phyloP scores from a whole-genome alignment of 2,113 vertebrate species.

The Myrmophylax atrothorax region DNA sequence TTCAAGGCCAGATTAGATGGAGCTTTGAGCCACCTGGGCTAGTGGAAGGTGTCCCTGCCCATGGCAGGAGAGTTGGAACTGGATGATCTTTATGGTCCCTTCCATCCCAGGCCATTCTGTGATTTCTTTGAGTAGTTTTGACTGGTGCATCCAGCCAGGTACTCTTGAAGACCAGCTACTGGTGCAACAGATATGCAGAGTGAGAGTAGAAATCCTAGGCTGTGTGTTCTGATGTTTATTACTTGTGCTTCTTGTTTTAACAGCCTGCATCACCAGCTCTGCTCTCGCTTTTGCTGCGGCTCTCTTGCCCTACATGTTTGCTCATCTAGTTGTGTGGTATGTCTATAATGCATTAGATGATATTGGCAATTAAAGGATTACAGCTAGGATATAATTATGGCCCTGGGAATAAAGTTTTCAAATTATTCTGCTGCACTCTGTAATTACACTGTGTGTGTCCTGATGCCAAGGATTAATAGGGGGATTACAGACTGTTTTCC shows the following conservation, averaged over 20 bases:
- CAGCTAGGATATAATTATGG: constrained; percentile 54
- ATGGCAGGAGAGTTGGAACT: not conserved
- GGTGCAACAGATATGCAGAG: not conserved
- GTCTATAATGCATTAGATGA: constrained; percentile 51
- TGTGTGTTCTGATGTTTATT: not conserved
- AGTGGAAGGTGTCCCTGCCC: not conserved
- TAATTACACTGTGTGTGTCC: constrained; percentile 49
- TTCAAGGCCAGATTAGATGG: not conserved
- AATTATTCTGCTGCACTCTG: constrained; percentile 17
- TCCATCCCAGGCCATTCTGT: not conserved
- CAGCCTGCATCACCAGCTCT: not conserved
- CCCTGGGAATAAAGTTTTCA: constrained; percentile 61
- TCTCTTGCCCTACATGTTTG: not conserved
- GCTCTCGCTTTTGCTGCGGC: not conserved
- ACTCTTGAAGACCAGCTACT: not conserved
- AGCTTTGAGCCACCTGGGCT: not conserved
- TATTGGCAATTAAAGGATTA: constrained; percentile 71
- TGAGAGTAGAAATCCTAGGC: not conserved
- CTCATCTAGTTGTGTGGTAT: not conserved
- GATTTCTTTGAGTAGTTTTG: not conserved
- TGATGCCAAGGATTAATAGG: constrained; percentile 55
- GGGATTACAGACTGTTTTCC: constrained; percentile 29
- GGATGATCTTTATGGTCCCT: not conserved
- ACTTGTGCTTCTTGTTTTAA: not conserved
- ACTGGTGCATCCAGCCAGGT: not conserved